Base-by-base conservation (phyloP, 1,140 invertebrate genomes). In the Batillaria attramentaria region DNA sequence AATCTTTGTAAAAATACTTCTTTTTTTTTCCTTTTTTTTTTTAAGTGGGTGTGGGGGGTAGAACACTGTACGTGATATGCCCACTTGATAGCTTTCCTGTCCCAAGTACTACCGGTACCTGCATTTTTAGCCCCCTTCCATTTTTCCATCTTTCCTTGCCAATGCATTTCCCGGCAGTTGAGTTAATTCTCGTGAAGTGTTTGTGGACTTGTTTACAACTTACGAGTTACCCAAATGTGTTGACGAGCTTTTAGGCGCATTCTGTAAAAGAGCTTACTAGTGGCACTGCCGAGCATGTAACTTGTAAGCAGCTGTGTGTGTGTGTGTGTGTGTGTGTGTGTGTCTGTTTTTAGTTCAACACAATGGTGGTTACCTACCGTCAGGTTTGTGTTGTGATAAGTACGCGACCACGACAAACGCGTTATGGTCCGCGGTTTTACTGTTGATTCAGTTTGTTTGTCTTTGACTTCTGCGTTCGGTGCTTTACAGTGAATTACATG, bases 381-480 rank as follows among this genome's bases (percentile, higher is more conserved):
- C 41, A 37, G 39, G 18, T 69, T 24, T 37, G 66, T 69, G 66
- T 20, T 35, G 35, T 33, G 62, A 66, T 66, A 37, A 31, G 39
- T 24, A n/a, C 31, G 39, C 10, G 8, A 31, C 6, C 31, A 66
- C 62, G n/a, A 33, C 62, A 66, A 5, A 66, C 62, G 37, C 62
- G 37, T 20, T 13, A 28, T 35, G 31, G 37, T 10, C 33, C 31
- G 37, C 62, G 37, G 10, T 33, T 8, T 65, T 3, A 31, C 18
- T 16, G 28, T 72, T 28, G 46, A 37, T 62, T 57, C 20, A 60
- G 66, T 77, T 78, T 69, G 77, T 81, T 60, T 73, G 69, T 72
- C 37, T 73, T 66, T 72, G 5, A 31, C 37, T 69, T 69, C 24
- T 69, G n/a, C n/a, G n/a, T n/a, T n/a, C n/a, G n/a, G n/a, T n/a